A percentile compares a stretch with the other conserved stretches of the same genome.
Conservation (phyloP, 1,140 invertebrate genomes). For the Parasteatoda tepidariorum region DNA sequence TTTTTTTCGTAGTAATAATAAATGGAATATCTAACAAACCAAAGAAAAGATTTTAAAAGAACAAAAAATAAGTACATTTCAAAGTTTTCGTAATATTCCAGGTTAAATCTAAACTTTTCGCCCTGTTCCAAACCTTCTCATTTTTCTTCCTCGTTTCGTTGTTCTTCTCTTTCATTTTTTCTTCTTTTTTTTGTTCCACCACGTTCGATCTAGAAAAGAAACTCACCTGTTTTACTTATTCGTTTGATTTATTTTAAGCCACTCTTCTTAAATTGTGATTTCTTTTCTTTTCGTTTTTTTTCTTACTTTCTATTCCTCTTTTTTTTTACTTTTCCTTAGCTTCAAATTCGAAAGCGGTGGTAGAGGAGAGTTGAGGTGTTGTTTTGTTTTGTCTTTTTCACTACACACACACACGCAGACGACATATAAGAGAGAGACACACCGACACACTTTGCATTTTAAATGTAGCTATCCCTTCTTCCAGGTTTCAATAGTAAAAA, state of each 20-base stretch:
- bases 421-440: no score
- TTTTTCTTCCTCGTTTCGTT: background rate
- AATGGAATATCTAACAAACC: slow-evolving; percentile 1
- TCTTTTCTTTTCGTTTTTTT: background rate
- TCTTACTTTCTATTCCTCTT: background rate
- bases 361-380: background rate
- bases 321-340: background rate
- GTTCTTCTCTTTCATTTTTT: slow-evolving; percentile 5
- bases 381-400: slow-evolving; percentile 11
- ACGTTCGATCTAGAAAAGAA: slow-evolving; percentile 19
- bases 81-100: slow-evolving; percentile 26
- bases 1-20: slow-evolving; percentile 27
- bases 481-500: background rate
- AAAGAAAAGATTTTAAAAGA: background rate
- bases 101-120: background rate
- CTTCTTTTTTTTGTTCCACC: background rate
- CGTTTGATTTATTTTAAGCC: slow-evolving; percentile 53
- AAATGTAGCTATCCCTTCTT: slow-evolving; percentile 39
- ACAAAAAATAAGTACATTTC: background rate
- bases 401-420: background rate
- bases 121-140: background rate
- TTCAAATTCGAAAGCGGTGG: no score
- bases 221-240: background rate
- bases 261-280: slow-evolving; percentile 24
- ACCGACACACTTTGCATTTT: slow-evolving; percentile 48